phyloP scores from a whole-genome alignment of 64 coral and sea anemone species.

The Montipora capricornis region DNA sequence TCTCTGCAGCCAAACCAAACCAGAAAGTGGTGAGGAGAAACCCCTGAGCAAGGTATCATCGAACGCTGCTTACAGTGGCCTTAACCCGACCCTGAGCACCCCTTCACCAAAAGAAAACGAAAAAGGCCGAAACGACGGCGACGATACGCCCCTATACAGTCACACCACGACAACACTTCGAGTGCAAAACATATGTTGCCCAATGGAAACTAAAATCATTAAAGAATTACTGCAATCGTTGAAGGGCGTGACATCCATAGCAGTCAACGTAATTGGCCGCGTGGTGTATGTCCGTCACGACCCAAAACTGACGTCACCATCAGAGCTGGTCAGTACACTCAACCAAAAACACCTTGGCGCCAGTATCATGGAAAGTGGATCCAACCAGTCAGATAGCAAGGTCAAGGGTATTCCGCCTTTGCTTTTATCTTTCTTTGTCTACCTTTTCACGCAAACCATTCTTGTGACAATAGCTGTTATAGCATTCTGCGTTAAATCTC shows the following conservation, averaged over 20 bases:
- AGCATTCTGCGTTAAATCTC: constrained; percentile 38
- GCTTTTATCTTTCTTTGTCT: constrained; percentile 56
- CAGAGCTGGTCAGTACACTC: constrained; percentile 72
- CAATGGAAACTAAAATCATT: constrained; percentile 84
- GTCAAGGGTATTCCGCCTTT: constrained; percentile 40
- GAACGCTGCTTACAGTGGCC: not conserved
- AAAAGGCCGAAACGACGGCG: not conserved
- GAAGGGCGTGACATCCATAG: constrained; percentile 70
- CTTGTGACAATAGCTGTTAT: constrained; percentile 55
- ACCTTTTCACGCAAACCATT: constrained; percentile 70
- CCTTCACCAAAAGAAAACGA: not conserved
- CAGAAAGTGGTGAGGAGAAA: not conserved
- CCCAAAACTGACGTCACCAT: constrained; percentile 79
- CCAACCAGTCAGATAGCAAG: constrained; percentile 50
- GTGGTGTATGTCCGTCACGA: constrained; percentile 89
- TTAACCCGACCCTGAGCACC: not conserved
- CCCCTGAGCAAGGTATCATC: not conserved
- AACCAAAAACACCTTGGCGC: constrained; percentile 90
- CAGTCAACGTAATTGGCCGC: constrained; percentile 95
- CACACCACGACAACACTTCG: constrained; percentile 84
- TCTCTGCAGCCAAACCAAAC: not conserved
- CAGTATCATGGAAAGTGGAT: constrained; percentile 91
- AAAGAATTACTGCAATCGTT: constrained; percentile 76
- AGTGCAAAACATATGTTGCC: constrained; percentile 97
- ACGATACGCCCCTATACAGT: not conserved